Conservation (phyloP, 1,140 invertebrate species). For the Atopsyche davidsoni region DNA sequence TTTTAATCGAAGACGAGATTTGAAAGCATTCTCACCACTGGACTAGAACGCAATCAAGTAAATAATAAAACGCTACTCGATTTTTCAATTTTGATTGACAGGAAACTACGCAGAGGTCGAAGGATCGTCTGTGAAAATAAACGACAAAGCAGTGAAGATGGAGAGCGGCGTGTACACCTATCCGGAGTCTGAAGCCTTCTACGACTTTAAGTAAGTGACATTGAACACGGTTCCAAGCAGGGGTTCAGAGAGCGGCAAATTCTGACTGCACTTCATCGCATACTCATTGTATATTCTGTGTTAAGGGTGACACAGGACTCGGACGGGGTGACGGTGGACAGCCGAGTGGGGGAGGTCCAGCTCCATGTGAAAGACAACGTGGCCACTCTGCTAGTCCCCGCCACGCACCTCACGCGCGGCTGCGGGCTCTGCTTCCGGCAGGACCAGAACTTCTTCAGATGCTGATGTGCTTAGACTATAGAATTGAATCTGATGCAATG, state of each 20-base stretch:
- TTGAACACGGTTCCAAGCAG: too few relatives aligned
- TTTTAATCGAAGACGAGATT: not conserved
- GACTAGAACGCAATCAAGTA: not conserved
- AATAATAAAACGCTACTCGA: not conserved
- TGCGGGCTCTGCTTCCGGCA: constrained; percentile 4
- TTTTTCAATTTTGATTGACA: not conserved
- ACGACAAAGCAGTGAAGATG: constrained; percentile 6
- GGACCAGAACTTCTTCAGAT: constrained; percentile 1
- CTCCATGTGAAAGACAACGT: not conserved
- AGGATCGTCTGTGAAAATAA: constrained; percentile 2
- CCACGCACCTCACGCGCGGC: constrained; percentile 7
- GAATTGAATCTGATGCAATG: too few relatives aligned
- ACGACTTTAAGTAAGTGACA: constrained; percentile 24
- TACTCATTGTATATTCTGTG: not conserved
- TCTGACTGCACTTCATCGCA: not conserved
- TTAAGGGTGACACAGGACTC: not conserved
- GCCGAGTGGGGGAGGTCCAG: constrained; percentile 1
- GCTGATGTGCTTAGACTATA: too few relatives aligned
- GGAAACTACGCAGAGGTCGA: constrained; percentile 10
- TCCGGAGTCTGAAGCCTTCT: constrained; percentile 19
- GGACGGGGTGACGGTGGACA: not conserved
- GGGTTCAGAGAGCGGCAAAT: not conserved
- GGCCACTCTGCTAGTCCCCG: constrained; percentile 2
- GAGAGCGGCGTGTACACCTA: constrained; percentile 11
- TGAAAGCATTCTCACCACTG: not conserved